These are phyloP conservation scores for Philhelius pedissequus DNA, from an alignment of 2,888 invertebrate genomes.

Conservation along the genomic window DNA sequence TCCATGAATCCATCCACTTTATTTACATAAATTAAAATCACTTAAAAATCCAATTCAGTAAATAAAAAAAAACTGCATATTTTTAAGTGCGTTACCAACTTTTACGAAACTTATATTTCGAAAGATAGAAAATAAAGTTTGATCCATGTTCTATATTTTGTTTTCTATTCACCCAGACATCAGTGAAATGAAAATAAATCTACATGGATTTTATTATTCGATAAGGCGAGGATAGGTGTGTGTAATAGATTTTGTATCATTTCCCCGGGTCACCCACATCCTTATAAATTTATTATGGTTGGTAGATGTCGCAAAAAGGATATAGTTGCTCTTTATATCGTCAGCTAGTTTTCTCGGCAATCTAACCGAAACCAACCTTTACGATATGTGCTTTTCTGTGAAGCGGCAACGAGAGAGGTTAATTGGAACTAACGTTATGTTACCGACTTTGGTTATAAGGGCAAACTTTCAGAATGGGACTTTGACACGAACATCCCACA, in stretches of 20 bases:
- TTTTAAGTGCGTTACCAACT: neutral
- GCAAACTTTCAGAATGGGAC: slow-evolving; percentile 53
- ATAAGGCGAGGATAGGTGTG: neutral
- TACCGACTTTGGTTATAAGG: slow-evolving; percentile 17
- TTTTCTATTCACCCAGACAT: neutral
- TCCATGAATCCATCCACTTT: neutral
- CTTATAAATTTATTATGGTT: slow-evolving; percentile 61
- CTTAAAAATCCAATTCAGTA: neutral
- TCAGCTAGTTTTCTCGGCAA: slow-evolving; percentile 25
- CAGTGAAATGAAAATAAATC: slow-evolving; percentile 39
- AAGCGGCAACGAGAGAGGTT: slow-evolving; percentile 24
- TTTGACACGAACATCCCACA: slow-evolving; percentile 47
- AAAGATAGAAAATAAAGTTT: neutral
- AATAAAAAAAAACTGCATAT: neutral
- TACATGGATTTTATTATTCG: slow-evolving; percentile 48
- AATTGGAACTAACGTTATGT: slow-evolving; percentile 62
- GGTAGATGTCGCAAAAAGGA: slow-evolving; percentile 51
- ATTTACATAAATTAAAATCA: neutral
- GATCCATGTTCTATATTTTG: neutral
- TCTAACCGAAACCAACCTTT: slow-evolving; percentile 44
- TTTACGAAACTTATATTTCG: neutral
- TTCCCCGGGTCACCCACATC: slow-evolving; percentile 8
- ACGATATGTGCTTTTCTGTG: slow-evolving; percentile 18
- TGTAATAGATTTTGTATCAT: slow-evolving; percentile 20
- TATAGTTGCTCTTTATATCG: neutral